Base-by-base conservation (phyloP, 2,113 vertebrate genomes). In the Pollimyrus isidori region DNA sequence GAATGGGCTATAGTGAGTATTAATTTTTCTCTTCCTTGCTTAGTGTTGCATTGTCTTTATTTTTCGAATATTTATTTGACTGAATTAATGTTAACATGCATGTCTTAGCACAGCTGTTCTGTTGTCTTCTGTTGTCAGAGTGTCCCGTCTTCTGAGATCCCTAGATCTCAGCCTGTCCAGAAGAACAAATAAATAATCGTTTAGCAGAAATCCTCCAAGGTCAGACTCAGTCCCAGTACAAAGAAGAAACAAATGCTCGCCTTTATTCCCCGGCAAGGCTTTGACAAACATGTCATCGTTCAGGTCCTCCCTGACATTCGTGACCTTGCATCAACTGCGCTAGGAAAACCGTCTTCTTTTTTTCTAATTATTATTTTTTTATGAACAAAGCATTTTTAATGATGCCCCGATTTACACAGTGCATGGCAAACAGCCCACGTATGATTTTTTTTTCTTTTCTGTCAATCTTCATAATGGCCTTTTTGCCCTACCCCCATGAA, bases 1-100 rank as follows among this genome's bases (percentile, higher is more conserved):
- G 96, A 87, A 96, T 96, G 96, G 95, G 96, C 90, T 96, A 96
- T 94, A 96, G 96, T 96, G 93, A 96, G 96, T 96, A 92, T 52
- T 84, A 35, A n/a, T 76, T 6, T 21, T 49, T 48, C 11, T 46
- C 45, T 46, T 90, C 86, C 45, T 82, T 35, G 21, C 76, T 65
- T 73, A 83, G 19, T 88, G 90, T 86, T 83, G 50, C 50, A 58
- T 52, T 84, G 23, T 88, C 45, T 30, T 45, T 90, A 23, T 82
- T 87, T 89, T 80, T 48, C 56, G n/a, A 82, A 56, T 89, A 53
- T 87, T 35, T 87, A 35, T 86, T 88, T 87, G 85, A 17, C n/a
- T 82, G 62, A 21, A 21, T 89, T 62, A 17, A 80, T 62, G 11
- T 45, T 48, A 58, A 26, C 17, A 15, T 45, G 50, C 49, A 35